These are phyloP conservation scores for Lathamus discolor DNA, from an alignment of 2,113 vertebrate species.

Conservation along the genomic window DNA sequence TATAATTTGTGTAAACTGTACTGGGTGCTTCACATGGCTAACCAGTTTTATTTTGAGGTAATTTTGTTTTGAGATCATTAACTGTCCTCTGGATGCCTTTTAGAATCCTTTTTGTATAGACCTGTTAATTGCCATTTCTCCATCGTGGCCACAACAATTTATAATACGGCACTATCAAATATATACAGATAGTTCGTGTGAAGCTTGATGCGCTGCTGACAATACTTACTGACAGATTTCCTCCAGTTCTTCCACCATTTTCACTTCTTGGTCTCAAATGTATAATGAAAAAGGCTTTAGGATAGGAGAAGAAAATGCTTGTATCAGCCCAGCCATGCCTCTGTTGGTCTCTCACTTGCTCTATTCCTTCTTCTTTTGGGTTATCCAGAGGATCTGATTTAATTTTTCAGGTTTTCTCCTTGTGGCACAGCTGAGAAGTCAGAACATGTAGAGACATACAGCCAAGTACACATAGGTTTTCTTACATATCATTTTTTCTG, in stretches of 20 bases:
- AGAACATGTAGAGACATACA: neutral
- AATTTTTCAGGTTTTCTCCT: neutral
- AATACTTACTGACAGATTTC: neutral
- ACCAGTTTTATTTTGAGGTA: neutral
- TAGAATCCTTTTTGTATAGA: neutral
- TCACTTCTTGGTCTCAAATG: neutral
- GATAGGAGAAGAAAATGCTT: neutral
- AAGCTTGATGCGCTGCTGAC: neutral
- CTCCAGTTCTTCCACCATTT: neutral
- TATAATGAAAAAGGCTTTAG: neutral
- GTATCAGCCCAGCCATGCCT: neutral
- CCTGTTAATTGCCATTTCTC: neutral
- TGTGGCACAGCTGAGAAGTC: neutral
- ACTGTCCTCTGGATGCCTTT: neutral
- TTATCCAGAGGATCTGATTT: neutral
- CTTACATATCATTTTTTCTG: neutral
- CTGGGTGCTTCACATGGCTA: neutral
- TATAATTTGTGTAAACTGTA: neutral
- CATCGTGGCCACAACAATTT: neutral
- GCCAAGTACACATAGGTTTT: neutral
- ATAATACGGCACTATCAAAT: neutral
- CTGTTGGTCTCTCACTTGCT: neutral
- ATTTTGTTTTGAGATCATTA: neutral
- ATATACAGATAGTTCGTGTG: neutral
- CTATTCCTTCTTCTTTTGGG: neutral